Conservation (phyloP, 1,140 invertebrate species). For the Drosophila serrata region DNA sequence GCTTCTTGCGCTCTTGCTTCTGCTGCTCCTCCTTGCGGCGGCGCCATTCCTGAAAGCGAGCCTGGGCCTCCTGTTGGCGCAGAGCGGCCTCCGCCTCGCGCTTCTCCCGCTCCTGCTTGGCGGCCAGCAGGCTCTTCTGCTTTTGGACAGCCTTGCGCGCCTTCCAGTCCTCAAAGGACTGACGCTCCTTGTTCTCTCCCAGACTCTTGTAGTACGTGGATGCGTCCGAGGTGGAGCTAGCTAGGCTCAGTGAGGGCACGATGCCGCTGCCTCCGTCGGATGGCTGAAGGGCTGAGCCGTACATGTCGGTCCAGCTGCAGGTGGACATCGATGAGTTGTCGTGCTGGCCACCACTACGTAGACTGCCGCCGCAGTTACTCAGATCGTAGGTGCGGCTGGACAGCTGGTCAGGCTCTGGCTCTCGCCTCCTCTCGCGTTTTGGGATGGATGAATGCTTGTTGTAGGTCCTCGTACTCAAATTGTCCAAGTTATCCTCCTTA, state of each 20-base stretch:
- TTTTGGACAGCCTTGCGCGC: conserved; percentile 60
- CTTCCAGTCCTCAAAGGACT: conserved; percentile 54
- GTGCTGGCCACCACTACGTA: not conserved
- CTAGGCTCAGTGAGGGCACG: conserved; percentile 51
- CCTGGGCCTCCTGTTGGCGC: conserved; percentile 54
- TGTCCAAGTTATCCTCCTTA: not conserved
- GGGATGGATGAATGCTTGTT: not conserved
- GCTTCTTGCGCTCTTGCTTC: conserved; percentile 24
- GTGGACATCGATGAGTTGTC: conserved; percentile 55
- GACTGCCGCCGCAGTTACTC: conserved; percentile 6
- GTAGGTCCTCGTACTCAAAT: not conserved
- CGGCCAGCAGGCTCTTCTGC: conserved; percentile 39
- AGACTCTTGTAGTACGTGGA: conserved; percentile 59
- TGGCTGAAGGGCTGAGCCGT: conserved; percentile 36
- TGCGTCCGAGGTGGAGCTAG: conserved; percentile 25
- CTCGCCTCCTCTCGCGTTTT: not conserved
- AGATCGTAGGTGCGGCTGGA: conserved; percentile 60
- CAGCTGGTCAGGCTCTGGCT: conserved; percentile 3
- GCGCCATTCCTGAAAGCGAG: conserved; percentile 56
- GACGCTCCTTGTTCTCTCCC: conserved; percentile 40
- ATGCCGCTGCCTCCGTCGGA: conserved; percentile 49
- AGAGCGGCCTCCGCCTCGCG: conserved; percentile 37
- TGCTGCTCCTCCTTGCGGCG: conserved; percentile 37
- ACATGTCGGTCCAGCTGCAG: conserved; percentile 67
- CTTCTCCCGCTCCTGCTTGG: conserved; percentile 44